A percentile compares a stretch with the other conserved stretches of the same genome.
These are phyloP conservation scores for Manacus vitellinus DNA, from an alignment of 2,113 vertebrate species.

Conservation along the genomic window DNA sequence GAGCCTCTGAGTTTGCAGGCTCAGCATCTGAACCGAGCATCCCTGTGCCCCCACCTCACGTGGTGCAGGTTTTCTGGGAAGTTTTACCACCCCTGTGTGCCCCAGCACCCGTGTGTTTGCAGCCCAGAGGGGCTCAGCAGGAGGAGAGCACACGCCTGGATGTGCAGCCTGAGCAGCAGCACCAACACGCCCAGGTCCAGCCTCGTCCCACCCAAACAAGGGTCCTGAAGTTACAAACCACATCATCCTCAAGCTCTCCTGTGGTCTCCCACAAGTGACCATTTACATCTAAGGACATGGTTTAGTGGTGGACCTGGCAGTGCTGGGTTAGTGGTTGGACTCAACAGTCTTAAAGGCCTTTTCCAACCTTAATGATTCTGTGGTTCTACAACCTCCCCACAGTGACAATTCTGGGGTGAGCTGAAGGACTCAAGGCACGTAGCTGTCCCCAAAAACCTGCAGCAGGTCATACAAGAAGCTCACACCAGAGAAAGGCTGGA, in stretches of 20 bases:
- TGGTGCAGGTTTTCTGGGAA: neutral
- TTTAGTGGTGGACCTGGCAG: neutral
- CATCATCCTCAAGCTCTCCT: neutral
- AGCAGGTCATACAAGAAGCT: neutral
- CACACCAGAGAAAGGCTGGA: neutral
- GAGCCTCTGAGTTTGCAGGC: neutral
- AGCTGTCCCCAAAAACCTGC: neutral
- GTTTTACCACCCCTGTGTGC: accelerated
- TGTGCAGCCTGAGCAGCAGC: neutral
- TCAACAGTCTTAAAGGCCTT: neutral
- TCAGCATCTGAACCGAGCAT: neutral
- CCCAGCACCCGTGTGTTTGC: accelerated
- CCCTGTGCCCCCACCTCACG: accelerated
- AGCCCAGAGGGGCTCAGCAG: neutral
- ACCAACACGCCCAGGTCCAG: neutral
- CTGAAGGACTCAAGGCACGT: neutral
- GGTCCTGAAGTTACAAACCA: neutral
- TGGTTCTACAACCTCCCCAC: neutral
- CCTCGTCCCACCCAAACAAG: neutral
- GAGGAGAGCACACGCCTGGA: neutral
- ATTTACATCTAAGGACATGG: neutral
- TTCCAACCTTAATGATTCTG: neutral
- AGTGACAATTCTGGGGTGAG: neutral
- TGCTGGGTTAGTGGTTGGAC: neutral
- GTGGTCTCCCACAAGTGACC: neutral